phyloP scores from a whole-genome alignment of 1,140 invertebrate species.

The Bombus soroeensis region DNA sequence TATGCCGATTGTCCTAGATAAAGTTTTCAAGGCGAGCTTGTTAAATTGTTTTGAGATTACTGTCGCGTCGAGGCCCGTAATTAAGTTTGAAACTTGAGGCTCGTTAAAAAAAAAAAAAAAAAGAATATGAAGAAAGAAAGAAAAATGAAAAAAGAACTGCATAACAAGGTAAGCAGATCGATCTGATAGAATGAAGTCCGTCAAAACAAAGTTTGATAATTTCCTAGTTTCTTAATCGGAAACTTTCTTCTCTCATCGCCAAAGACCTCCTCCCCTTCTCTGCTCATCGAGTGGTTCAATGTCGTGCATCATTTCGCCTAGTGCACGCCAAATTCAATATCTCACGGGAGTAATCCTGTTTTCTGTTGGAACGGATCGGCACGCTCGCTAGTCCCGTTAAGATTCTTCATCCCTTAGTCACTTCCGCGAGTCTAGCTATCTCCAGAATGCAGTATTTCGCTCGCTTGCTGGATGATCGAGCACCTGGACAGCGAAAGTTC shows the following conservation, averaged over 20 bases:
- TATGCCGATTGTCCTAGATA: conserved; percentile 61
- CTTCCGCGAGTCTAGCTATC: conserved; percentile 27
- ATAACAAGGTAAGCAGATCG: conserved; percentile 24
- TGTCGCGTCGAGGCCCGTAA: conserved; percentile 36
- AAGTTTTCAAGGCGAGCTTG: conserved; percentile 54
- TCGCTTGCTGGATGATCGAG: conserved; percentile 38
- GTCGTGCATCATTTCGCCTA: not conserved
- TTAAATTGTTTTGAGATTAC: conserved; percentile 63
- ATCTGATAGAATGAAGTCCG: not conserved
- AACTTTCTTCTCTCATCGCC: not conserved
- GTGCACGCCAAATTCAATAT: not conserved
- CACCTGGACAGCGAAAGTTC: conserved; percentile 52
- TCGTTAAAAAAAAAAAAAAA: not conserved
- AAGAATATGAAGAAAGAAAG: not conserved
- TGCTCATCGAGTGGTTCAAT: not conserved
- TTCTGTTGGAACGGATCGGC: not conserved
- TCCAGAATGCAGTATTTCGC: conserved; percentile 43
- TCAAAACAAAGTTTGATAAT: conserved; percentile 6
- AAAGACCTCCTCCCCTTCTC: not conserved
- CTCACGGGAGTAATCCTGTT: not conserved
- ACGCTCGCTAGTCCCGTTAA: conserved; percentile 1
- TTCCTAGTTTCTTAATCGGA: not conserved
- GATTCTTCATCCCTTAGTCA: conserved; percentile 43
- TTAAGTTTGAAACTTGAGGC: conserved; percentile 46
- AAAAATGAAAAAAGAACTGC: not conserved